Evolutionary conservation across 2,888 invertebrate species (phyloP).

Genomic region (Acrobasis consociella): DNA sequence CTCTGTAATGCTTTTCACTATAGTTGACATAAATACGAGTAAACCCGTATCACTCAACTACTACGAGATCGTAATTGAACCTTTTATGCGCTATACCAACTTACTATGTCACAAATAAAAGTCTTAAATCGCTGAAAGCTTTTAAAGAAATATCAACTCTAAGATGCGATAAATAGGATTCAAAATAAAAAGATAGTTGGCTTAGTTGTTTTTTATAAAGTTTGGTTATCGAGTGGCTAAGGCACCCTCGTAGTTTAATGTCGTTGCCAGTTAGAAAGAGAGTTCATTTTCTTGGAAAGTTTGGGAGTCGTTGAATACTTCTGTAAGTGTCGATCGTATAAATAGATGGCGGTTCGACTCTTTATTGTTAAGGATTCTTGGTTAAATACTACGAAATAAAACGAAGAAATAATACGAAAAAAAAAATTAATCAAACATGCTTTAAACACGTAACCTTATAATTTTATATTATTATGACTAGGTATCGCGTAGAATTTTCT

Average conservation of each 20-base stretch:
- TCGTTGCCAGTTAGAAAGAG: slow-evolving; percentile 32
- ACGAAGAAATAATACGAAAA: neutral
- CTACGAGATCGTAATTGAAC: slow-evolving; percentile 50
- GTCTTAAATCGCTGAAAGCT: slow-evolving; percentile 17
- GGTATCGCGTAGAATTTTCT: too few species aligned
- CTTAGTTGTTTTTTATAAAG: slow-evolving; percentile 26
- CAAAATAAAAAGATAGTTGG: neutral
- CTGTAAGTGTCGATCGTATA: slow-evolving; percentile 23
- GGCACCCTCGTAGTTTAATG: slow-evolving; percentile 36
- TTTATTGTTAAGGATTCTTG: slow-evolving; percentile 16
- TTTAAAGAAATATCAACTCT: slow-evolving; percentile 20
- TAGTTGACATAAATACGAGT: slow-evolving; percentile 45
- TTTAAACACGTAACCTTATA: too few species aligned
- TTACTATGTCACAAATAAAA: slow-evolving; percentile 24
- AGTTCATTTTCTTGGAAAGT: slow-evolving; percentile 28
- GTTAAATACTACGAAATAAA: neutral
- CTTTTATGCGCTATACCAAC: slow-evolving; percentile 45
- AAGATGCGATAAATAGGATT: slow-evolving; percentile 15
- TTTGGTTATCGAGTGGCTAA: slow-evolving; percentile 34
- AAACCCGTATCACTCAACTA: slow-evolving; percentile 49
- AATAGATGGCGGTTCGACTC: slow-evolving; percentile 21
- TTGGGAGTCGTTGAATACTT: slow-evolving; percentile 23
- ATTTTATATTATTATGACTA: too few species aligned
- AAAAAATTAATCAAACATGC: too few species aligned
- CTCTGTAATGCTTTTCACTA: slow-evolving; percentile 44